A percentile compares a stretch with the other conserved stretches of the same genome.
Conservation (phyloP, 2,113 vertebrate genomes). For the Eudyptes chrysolophus region DNA sequence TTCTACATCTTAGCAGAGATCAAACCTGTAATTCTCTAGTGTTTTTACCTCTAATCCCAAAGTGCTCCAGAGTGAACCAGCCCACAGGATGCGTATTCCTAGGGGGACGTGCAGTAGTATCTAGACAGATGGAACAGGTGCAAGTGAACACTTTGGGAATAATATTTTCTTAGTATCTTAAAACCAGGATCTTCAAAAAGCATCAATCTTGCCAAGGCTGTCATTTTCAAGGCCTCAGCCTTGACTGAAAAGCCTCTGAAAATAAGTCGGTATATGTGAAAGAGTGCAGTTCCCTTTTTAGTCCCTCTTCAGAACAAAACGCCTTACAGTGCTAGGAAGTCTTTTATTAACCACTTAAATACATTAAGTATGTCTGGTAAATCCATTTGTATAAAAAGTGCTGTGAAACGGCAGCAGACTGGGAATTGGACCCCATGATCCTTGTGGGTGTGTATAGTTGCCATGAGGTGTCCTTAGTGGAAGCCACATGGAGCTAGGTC, state of each 20-base stretch:
- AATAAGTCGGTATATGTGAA: not conserved
- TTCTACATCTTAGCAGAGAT: not conserved
- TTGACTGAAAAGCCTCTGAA: not conserved
- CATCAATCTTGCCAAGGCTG: not conserved
- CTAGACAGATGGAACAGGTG: not conserved
- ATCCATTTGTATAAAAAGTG: not conserved
- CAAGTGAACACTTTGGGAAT: not conserved
- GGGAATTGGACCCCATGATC: not conserved
- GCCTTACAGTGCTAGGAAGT: not conserved
- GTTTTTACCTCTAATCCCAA: not conserved
- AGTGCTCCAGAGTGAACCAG: not conserved
- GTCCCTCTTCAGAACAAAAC: not conserved
- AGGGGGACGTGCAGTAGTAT: not conserved
- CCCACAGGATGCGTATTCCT: not conserved
- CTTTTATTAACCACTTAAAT: not conserved
- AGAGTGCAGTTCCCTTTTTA: not conserved
- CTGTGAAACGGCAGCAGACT: not conserved
- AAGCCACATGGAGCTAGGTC: not conserved
- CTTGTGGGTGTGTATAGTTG: not conserved
- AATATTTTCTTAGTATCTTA: not conserved
- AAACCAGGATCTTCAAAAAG: not conserved
- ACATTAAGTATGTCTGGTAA: not conserved
- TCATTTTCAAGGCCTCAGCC: not conserved
- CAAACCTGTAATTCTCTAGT: not conserved
- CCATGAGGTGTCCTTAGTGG: not conserved